Evolutionary conservation across 2,888 invertebrate species (phyloP).

Genomic region (Glyphotaelius pellucidus): DNA sequence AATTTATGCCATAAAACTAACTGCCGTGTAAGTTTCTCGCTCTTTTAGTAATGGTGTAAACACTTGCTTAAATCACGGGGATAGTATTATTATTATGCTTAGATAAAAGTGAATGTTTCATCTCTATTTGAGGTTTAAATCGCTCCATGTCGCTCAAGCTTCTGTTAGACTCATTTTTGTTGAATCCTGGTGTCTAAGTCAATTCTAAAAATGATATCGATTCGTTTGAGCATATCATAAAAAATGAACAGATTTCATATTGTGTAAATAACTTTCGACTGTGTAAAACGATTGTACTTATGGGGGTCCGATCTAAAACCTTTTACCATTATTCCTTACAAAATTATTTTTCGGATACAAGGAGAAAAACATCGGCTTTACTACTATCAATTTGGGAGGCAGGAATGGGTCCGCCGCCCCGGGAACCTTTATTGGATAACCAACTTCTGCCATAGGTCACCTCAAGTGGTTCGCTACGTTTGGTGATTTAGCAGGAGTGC

Average conservation of each 20-base stretch:
- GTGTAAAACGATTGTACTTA: no score
- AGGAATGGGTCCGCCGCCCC: no score
- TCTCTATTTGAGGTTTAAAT: slow-evolving; percentile 22
- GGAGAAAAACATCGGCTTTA: background rate
- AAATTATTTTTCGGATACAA: background rate
- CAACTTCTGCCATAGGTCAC: no score
- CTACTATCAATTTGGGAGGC: background rate
- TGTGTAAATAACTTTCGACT: background rate
- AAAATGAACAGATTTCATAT: no score
- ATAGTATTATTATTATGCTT: slow-evolving; percentile 42
- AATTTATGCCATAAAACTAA: slow-evolving; percentile 56
- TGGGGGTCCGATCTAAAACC: background rate
- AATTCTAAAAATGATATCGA: background rate
- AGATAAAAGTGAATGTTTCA: slow-evolving; percentile 42
- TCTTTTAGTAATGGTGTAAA: slow-evolving; percentile 52
- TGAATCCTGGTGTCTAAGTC: background rate
- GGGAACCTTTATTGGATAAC: no score
- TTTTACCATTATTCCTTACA: background rate
- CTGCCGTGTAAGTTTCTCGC: slow-evolving; percentile 50
- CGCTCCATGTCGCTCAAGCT: slow-evolving; percentile 3
- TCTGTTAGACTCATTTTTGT: background rate
- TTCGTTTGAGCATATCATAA: no score
- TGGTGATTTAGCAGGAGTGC: no score
- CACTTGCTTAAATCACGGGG: slow-evolving; percentile 50
- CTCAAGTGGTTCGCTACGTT: no score